Conservation (phyloP, 2,797 vertebrate genomes). For the Lagodon rhomboides region DNA sequence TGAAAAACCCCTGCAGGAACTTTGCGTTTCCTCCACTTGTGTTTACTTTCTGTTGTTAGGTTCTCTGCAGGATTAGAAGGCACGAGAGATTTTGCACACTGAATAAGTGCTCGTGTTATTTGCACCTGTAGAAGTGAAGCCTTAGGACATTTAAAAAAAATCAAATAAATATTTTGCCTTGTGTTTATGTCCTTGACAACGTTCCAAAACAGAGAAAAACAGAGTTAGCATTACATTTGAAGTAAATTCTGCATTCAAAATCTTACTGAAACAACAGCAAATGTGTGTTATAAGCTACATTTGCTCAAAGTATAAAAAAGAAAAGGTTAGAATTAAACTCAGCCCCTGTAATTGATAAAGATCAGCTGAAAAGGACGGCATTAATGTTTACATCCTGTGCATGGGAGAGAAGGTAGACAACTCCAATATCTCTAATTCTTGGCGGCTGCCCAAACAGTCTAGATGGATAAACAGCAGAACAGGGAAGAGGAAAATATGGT, state of each 20-base stretch:
- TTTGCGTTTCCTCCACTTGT: not conserved
- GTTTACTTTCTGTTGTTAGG: not conserved
- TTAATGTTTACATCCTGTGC: too few species aligned
- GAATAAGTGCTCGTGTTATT: conserved; percentile 14
- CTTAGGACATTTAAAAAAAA: not conserved
- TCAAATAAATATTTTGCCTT: not conserved
- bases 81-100: too few species aligned
- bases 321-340: not conserved
- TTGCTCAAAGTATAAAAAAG: not conserved
- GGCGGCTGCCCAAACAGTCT: too few species aligned
- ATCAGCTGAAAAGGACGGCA: too few species aligned
- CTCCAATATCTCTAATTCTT: too few species aligned
- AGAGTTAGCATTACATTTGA: not conserved
- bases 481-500: too few species aligned
- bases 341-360: not conserved
- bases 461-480: too few species aligned
- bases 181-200: conserved; percentile 2
- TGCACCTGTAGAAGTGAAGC: conserved; percentile 40
- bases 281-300: not conserved
- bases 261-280: not conserved
- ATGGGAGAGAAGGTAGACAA: too few species aligned
- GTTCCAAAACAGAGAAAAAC: not conserved
- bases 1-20: conserved; percentile 9
- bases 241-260: not conserved
- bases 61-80: not conserved